Base-by-base conservation (phyloP, 2,888 invertebrate species). In the Steinernema hermaphroditum region DNA sequence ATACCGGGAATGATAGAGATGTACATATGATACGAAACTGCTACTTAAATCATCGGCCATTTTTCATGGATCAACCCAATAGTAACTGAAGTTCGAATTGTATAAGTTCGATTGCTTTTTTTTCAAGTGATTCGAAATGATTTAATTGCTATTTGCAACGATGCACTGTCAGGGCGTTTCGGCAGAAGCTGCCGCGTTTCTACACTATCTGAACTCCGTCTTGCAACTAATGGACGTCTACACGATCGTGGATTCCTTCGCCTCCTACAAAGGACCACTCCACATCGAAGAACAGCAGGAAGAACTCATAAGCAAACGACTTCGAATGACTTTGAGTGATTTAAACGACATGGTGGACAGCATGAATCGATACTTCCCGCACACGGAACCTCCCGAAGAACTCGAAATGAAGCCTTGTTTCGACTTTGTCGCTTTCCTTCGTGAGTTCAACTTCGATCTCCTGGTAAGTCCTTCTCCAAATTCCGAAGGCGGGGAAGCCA, bases 221-320 rank as follows among this genome's bases (percentile, higher is more conserved):
- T 29, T 29, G 27, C 72, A 72, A 43, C n/a, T 72, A 1, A 44
- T 72, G 37, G 62, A 72, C 29, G 68, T 27, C 22, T 72, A 43
- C 37, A 68, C 72, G 24, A 22, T 50, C 1, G 49, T 72, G 16
- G 49, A 46, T 19, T 62, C 62, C 16, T 62, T 62, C n/a, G 29
- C 16, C 34, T 6, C 32, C 2, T 9, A 27, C 16, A 16, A 32
- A 8, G 62, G 27, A 12, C 27, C 62, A 14, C 27, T 19, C 1
- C 6, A 62, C 34, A 14, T 62, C 8, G 34, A 62, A 16, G 62
- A 62, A 32, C 4, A n/a, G 1, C 16, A 2, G 16, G 19, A 62
- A 4, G 34, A 29, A 1, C 27, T 32, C 2, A 32, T 62, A 1
- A 62, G 62, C 32, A 29, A 29, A 27, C 22, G 27, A 14, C 34